A percentile compares a stretch with the other conserved stretches of the same genome.
phyloP scores from a whole-genome alignment of 2,113 vertebrate genomes.

The Cairina moschata region DNA sequence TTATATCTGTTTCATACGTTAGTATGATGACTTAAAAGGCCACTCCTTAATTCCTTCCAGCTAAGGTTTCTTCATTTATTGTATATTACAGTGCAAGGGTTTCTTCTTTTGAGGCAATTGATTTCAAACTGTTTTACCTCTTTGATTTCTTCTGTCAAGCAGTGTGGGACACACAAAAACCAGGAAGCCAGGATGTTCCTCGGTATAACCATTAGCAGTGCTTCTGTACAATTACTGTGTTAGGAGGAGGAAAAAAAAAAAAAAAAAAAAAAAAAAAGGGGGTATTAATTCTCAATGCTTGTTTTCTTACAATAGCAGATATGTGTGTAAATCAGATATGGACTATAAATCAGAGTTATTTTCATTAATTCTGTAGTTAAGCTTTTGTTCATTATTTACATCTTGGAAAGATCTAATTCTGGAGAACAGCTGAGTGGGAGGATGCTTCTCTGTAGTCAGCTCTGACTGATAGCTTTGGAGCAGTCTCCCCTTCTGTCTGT shows the following conservation, averaged over 20 bases:
- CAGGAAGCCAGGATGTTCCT: neutral
- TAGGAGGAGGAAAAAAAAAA: neutral
- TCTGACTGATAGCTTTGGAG: slow-evolving; percentile 54
- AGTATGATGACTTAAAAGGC: neutral
- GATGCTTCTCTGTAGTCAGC: slow-evolving; percentile 27
- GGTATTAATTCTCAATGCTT: neutral
- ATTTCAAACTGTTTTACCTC: neutral
- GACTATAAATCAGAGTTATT: slow-evolving; percentile 37
- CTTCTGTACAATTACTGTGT: neutral
- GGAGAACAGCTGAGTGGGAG: slow-evolving; percentile 54
- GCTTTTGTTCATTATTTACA: slow-evolving; percentile 33
- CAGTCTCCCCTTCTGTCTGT: neutral
- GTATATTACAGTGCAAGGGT: neutral
- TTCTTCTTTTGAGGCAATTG: neutral
- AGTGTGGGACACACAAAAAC: neutral
- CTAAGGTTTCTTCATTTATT: slow-evolving; percentile 1
- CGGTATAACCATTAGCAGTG: neutral
- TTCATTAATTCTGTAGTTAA: slow-evolving; percentile 44
- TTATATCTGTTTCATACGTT: neutral
- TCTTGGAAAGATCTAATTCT: slow-evolving; percentile 33
- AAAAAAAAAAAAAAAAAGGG: neutral
- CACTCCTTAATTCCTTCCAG: slow-evolving; percentile 27
- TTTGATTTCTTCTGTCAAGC: slow-evolving; percentile 2
- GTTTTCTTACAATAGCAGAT: neutral
- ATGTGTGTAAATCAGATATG: neutral